phyloP scores from a whole-genome alignment of 1,140 invertebrate species.

The Eumaeus atala region DNA sequence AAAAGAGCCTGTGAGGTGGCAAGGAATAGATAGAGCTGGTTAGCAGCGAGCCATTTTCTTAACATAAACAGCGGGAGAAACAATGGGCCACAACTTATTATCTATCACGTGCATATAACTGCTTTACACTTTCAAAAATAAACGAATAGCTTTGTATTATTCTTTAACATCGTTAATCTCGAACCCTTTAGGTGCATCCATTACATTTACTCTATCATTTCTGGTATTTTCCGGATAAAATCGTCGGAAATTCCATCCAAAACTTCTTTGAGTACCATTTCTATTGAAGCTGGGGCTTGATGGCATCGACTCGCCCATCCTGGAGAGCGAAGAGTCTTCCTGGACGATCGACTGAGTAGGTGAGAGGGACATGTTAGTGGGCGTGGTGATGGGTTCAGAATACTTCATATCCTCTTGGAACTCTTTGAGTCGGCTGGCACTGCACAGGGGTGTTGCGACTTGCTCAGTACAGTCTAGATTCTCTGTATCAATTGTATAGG shows the following conservation, averaged over 20 bases:
- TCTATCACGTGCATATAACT: too few species aligned
- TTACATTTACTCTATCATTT: background rate
- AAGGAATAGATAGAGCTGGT: too few species aligned
- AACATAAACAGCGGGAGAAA: too few species aligned
- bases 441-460: constrained; percentile 66
- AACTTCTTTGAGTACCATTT: constrained; percentile 49
- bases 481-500: constrained; percentile 56
- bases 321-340: constrained; percentile 40
- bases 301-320: constrained; percentile 38
- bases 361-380: constrained; percentile 36
- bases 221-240: constrained; percentile 36
- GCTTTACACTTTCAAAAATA: too few species aligned
- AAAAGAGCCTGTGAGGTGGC: too few species aligned
- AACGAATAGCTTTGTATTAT: background rate
- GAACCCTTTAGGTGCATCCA: constrained; percentile 8
- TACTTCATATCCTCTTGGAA: constrained; percentile 52
- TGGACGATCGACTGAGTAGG: constrained; percentile 36
- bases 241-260: constrained; percentile 52
- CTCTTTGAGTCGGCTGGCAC: constrained; percentile 51
- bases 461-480: constrained; percentile 57
- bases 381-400: constrained; percentile 35
- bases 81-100: too few species aligned
- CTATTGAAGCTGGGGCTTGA: constrained; percentile 42
- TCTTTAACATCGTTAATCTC: constrained; percentile 13
- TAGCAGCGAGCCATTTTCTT: too few species aligned